Conservation (phyloP, 2,113 vertebrate genomes). For the Cyanoderma ruficeps region DNA sequence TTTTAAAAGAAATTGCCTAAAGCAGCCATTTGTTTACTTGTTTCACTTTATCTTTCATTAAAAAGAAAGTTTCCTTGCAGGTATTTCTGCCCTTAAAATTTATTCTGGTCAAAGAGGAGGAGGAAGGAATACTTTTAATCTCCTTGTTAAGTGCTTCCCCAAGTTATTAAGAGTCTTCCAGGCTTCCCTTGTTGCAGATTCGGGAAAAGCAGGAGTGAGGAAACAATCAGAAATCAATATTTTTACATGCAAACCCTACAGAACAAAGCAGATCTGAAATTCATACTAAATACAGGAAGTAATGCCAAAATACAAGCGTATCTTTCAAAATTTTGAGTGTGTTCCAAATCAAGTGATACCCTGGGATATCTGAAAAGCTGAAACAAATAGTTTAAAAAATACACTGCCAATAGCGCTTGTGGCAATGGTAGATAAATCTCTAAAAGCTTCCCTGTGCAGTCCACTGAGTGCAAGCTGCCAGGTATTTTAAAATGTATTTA, state of each 20-base stretch:
- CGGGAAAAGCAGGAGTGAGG: neutral
- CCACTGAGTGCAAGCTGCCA: neutral
- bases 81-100: neutral
- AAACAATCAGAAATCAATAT: neutral
- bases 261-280: neutral
- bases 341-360: neutral
- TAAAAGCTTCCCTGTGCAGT: neutral
- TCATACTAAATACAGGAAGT: neutral
- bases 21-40: neutral
- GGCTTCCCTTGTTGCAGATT: neutral
- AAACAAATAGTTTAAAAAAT: neutral
- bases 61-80: neutral
- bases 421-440: neutral
- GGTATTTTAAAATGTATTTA: neutral
- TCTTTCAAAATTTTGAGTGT: neutral
- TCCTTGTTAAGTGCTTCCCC: neutral
- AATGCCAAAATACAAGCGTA: neutral
- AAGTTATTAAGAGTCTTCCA: neutral
- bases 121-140: neutral
- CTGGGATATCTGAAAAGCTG: neutral
- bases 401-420: neutral
- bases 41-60: neutral
- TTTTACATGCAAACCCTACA: neutral
- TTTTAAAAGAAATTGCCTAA: conserved; percentile 12
- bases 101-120: neutral